Conservation (phyloP, 2,113 vertebrate species). For the Hippocampus comes region DNA sequence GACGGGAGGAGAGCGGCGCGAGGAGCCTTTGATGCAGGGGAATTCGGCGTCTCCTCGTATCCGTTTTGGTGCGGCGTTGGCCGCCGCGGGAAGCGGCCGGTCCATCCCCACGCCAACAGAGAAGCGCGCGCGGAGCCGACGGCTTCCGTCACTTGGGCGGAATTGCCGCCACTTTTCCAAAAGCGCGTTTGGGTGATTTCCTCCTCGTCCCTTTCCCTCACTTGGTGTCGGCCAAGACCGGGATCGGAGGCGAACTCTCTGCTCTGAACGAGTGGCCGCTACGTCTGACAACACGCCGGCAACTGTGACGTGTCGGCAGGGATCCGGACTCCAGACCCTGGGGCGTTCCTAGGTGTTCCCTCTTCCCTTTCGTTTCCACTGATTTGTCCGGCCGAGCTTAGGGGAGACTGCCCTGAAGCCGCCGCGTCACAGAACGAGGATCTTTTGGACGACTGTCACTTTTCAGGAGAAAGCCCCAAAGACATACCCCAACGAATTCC, state of each 20-base stretch:
- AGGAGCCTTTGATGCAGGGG: slow-evolving; percentile 61
- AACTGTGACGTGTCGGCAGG: background rate
- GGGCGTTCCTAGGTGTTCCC: no score
- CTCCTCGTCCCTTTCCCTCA: background rate
- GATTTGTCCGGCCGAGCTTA: background rate
- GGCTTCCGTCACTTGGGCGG: slow-evolving; percentile 13
- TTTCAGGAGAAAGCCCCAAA: background rate
- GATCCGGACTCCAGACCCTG: slow-evolving; percentile 17
- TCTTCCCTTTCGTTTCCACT: background rate
- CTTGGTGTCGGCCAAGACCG: background rate
- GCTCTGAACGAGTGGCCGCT: background rate
- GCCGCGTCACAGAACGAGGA: slow-evolving; percentile 16
- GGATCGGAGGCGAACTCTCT: slow-evolving; percentile 38
- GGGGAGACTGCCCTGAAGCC: slow-evolving; percentile 4
- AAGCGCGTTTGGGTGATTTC: background rate
- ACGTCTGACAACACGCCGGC: slow-evolving; percentile 4
- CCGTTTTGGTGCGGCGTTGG: slow-evolving; percentile 32
- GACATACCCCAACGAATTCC: background rate
- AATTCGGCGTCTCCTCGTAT: slow-evolving; percentile 45
- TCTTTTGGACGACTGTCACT: slow-evolving; percentile 7
- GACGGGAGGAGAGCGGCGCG: slow-evolving; percentile 52
- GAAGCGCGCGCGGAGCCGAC: slow-evolving; percentile 4
- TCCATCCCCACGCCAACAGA: slow-evolving; percentile 1
- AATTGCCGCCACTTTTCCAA: background rate
- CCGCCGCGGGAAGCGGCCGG: slow-evolving; percentile 20